phyloP scores from a whole-genome alignment of 2,888 invertebrate genomes.

The Dugesia japonica region DNA sequence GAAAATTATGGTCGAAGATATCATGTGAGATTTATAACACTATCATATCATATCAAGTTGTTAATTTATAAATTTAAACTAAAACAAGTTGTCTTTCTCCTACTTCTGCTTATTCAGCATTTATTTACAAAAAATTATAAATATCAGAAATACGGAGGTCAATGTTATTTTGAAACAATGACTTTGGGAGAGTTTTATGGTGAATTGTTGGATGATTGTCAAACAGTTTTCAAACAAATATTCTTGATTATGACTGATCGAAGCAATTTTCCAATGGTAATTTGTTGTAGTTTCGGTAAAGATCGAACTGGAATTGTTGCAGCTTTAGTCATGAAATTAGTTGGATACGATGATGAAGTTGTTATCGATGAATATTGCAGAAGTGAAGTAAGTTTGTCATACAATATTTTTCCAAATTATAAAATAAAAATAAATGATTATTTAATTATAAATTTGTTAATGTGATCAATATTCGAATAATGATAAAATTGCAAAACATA shows the following conservation, averaged over 20 bases:
- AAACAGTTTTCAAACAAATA: not conserved
- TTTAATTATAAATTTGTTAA: no score
- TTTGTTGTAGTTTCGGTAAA: not conserved
- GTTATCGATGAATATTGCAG: not conserved
- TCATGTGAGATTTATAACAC: not conserved
- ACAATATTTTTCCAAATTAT: no score
- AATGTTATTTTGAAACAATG: not conserved
- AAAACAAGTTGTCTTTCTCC: not conserved
- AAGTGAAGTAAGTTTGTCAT: not conserved
- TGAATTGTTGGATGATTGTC: not conserved
- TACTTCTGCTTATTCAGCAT: not conserved
- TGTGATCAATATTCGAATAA: no score
- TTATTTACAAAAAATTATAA: not conserved
- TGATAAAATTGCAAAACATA: no score
- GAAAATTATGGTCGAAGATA: not conserved
- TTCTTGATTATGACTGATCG: not conserved
- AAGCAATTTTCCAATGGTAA: not conserved
- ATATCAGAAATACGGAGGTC: not conserved
- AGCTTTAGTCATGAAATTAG: not conserved
- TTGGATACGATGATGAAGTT: not conserved
- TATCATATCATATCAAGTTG: not conserved
- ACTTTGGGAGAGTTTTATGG: not conserved
- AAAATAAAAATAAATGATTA: no score
- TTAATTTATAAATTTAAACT: not conserved
- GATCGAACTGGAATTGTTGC: not conserved